A percentile compares a stretch with the other conserved stretches of the same genome.
These are phyloP conservation scores for Xanthorhoe spadicearia DNA, from an alignment of 2,888 invertebrate genomes.

Conservation along the genomic window DNA sequence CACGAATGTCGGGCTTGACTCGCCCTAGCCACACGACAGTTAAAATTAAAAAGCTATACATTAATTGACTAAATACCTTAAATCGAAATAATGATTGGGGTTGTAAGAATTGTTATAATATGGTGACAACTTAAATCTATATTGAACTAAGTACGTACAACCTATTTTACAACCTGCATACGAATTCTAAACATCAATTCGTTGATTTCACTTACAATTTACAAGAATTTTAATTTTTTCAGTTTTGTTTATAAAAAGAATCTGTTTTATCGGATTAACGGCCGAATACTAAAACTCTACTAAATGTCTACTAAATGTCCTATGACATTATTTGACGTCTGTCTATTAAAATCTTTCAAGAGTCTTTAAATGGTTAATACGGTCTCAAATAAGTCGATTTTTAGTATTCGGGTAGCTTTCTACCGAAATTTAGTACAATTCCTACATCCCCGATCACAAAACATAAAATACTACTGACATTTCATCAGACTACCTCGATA, in stretches of 20 bases:
- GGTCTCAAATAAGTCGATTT: too few species aligned
- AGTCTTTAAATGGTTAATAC: too few species aligned
- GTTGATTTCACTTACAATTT: conserved; percentile 14
- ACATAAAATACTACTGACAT: conserved; percentile 68
- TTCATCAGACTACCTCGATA: conserved; percentile 60
- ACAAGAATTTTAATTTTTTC: background rate
- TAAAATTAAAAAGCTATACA: conserved; percentile 71
- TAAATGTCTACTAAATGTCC: too few species aligned
- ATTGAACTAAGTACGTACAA: conserved; percentile 34
- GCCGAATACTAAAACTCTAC: too few species aligned
- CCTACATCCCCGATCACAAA: conserved; percentile 31
- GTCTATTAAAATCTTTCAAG: too few species aligned
- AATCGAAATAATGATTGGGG: conserved; percentile 64
- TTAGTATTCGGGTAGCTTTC: too few species aligned
- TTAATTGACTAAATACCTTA: conserved; percentile 85
- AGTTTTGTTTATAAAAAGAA: background rate
- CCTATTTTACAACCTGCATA: conserved; percentile 32
- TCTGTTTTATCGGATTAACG: background rate
- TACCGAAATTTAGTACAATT: background rate
- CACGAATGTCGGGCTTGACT: conserved; percentile 66
- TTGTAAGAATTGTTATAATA: conserved; percentile 38
- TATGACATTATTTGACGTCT: too few species aligned
- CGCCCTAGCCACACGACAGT: conserved; percentile 60
- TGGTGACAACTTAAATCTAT: conserved; percentile 26
- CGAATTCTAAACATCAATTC: conserved; percentile 25